phyloP scores from a whole-genome alignment of 2,797 vertebrate species.

The Falco cherrug region DNA sequence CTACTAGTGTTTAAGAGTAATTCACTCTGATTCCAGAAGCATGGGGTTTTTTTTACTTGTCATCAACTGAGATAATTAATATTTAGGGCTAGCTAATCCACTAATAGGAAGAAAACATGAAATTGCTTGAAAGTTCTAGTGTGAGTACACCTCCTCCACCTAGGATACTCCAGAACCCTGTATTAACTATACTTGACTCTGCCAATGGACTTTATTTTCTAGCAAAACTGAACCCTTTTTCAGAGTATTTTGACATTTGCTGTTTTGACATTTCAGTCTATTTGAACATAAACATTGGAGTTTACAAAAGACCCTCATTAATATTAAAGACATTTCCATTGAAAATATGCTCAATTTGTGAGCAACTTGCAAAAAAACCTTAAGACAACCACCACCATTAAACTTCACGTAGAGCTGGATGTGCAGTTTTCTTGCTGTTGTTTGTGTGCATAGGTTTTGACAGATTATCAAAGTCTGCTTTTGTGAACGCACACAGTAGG shows the following conservation, averaged over 20 bases:
- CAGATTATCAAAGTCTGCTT: neutral
- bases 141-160: neutral
- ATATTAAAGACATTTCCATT: slow-evolving; percentile 50
- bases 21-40: slow-evolving; percentile 39
- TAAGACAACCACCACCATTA: neutral
- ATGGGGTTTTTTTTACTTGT: slow-evolving; percentile 29
- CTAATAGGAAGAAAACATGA: neutral
- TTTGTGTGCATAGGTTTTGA: neutral
- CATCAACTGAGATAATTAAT: neutral
- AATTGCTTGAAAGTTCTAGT: neutral
- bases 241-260: slow-evolving; percentile 15
- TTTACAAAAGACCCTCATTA: neutral
- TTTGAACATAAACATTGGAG: slow-evolving; percentile 3
- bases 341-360: slow-evolving; percentile 39
- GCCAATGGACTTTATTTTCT: slow-evolving; percentile 19
- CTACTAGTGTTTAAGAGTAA: slow-evolving; percentile 33
- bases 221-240: neutral
- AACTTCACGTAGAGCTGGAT: neutral
- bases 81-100: neutral
- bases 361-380: neutral
- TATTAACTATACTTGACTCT: neutral
- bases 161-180: neutral
- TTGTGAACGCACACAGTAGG: neutral
- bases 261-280: slow-evolving; percentile 18
- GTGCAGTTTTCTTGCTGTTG: neutral